phyloP scores from a whole-genome alignment of 2,888 invertebrate genomes.

The Slavum lentiscoides region DNA sequence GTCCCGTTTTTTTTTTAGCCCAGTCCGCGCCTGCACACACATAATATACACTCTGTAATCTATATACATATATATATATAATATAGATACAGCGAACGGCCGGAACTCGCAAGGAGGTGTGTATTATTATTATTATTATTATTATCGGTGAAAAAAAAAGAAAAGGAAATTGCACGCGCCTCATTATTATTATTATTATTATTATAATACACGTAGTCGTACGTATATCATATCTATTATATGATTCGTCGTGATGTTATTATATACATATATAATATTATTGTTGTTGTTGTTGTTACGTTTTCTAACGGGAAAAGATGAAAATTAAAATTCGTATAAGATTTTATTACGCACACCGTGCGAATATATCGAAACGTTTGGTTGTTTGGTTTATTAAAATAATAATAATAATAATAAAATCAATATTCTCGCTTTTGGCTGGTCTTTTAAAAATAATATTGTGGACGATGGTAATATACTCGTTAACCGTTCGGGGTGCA shows the following conservation, averaged over 20 bases:
- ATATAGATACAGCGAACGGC: too few relatives aligned
- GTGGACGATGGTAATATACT: too few relatives aligned
- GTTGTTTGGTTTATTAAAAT: too few relatives aligned
- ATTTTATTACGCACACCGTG: neutral
- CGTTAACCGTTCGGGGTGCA: too few relatives aligned
- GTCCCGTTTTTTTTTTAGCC: too few relatives aligned
- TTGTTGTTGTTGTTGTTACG: neutral
- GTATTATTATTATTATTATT: conserved; percentile 1
- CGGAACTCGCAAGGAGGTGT: neutral
- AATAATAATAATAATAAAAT: conserved; percentile 1
- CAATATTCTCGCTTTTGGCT: too few relatives aligned
- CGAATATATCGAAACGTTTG: neutral
- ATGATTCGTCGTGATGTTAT: neutral
- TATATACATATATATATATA: too few relatives aligned
- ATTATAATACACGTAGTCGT: neutral
- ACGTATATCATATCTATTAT: neutral
- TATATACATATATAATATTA: too few relatives aligned
- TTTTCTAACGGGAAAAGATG: neutral
- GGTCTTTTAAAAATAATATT: too few relatives aligned
- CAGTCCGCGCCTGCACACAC: neutral
- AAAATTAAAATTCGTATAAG: neutral
- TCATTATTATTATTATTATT: too few relatives aligned
- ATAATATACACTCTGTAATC: too few relatives aligned
- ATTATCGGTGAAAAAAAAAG: too few relatives aligned
- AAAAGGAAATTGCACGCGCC: neutral